Base-by-base conservation (phyloP, 2,797 vertebrate species). In the Eidolon dupreanum region DNA sequence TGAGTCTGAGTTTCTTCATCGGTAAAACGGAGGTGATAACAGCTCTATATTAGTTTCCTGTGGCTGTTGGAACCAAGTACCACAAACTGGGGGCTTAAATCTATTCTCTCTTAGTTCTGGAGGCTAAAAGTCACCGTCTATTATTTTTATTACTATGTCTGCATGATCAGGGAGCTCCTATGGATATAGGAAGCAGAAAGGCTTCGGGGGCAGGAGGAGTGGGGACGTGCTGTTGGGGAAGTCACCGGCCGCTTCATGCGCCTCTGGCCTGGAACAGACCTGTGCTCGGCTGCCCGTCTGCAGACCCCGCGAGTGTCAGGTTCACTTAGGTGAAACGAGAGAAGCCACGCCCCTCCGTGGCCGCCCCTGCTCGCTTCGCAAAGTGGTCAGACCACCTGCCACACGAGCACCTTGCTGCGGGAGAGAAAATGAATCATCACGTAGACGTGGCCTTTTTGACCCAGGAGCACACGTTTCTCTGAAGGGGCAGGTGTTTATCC, bases 401-500 rank as follows among this genome's bases (percentile, higher is more conserved):
- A 5, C n/a, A 2, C 3, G 11, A 3, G 57, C 6, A 2, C 46
- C 46, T 12, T 3, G 17, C 28, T 49, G 2, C 5, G 57, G 36
- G 10, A 20, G 26, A 7, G 24, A 24, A 49, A 11, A 16, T 9
- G 2, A 31, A 17, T 4, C 3, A 5, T 19, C 20, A 6, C 85
- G 11, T 1, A 31, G 74, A n/a, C 3, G 0, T 0, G 0, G 33
- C 13, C 51, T 12, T 22, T 41, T 26, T 3, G 38, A 59, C 22
- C 33, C 16, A 1, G 15, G 49, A 71, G 1, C 78, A 4, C 3
- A 0, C 0, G 5, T 12, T 16, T 4, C 36, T 28, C 84, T 8
- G 33, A 24, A 13, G 31, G 5, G 6, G 4, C 16, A 6, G 2
- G 2, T 2, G 49, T 24, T 16, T 13, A 11, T 9, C 59, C 20